phyloP scores from a whole-genome alignment of 2,888 invertebrate genomes.

The Apamea crenata region DNA sequence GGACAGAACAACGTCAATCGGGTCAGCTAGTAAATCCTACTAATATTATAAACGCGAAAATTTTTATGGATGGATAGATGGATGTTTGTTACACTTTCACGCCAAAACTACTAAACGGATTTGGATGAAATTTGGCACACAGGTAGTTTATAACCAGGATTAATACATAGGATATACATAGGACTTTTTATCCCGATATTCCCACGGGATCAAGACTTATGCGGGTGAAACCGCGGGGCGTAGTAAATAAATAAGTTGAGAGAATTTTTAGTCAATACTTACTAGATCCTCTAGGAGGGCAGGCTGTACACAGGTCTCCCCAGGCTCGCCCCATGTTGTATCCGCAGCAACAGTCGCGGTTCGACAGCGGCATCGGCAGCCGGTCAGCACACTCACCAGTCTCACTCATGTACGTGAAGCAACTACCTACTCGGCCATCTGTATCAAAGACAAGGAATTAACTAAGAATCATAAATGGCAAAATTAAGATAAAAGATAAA shows the following conservation, averaged over 20 bases:
- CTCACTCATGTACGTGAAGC: conserved; percentile 92
- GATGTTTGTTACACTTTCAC: too few relatives aligned
- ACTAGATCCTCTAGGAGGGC: conserved; percentile 91
- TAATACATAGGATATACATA: too few relatives aligned
- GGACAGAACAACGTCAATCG: not conserved
- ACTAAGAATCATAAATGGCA: not conserved
- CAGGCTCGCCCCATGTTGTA: conserved; percentile 96
- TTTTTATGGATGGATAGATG: too few relatives aligned
- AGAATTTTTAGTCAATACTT: conserved; percentile 61
- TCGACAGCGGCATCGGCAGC: conserved; percentile 93
- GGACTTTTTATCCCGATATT: too few relatives aligned
- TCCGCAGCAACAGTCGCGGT: conserved; percentile 96
- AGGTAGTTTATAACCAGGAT: too few relatives aligned
- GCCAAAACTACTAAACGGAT: too few relatives aligned
- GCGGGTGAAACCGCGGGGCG: too few relatives aligned
- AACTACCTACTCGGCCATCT: conserved; percentile 95
- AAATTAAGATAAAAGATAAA: not conserved
- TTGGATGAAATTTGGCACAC: too few relatives aligned
- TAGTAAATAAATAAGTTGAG: not conserved
- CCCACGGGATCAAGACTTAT: too few relatives aligned
- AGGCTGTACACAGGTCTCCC: conserved; percentile 94
- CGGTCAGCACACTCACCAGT: conserved; percentile 93
- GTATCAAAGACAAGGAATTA: conserved; percentile 26
- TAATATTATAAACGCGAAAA: too few relatives aligned
- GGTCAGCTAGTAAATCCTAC: not conserved